Evolutionary conservation across 2,888 invertebrate species (phyloP).

Genomic region (Andricus quercusramuli): DNA sequence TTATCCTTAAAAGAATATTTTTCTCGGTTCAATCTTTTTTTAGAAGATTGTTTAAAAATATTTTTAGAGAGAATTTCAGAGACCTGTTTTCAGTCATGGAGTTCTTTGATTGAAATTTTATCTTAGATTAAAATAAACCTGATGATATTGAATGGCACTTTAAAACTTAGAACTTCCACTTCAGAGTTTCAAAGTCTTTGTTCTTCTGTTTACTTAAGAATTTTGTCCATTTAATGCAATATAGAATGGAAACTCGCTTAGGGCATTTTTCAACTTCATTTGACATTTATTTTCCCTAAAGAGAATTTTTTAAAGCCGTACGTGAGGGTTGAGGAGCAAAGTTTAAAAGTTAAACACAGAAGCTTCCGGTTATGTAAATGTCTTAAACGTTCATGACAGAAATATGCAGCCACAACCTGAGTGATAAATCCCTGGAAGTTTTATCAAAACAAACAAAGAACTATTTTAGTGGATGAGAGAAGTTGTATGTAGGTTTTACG

Average conservation of each 20-base stretch:
- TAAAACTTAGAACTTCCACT: not conserved
- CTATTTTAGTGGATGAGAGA: not conserved
- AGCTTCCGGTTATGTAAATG: conserved; percentile 28
- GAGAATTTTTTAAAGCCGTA: not conserved
- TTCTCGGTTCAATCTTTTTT: not conserved
- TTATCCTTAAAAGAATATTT: not conserved
- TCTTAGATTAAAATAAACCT: no score
- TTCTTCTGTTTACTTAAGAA: not conserved
- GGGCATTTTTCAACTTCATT: not conserved
- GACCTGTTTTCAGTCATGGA: not conserved
- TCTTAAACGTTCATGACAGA: conserved; percentile 11
- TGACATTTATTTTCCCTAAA: not conserved
- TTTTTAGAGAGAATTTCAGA: not conserved
- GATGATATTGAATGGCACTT: no score
- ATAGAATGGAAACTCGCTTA: not conserved
- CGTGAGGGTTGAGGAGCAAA: not conserved
- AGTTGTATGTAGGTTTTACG: not conserved
- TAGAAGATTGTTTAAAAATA: not conserved
- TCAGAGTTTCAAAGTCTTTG: not conserved
- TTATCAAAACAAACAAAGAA: not conserved
- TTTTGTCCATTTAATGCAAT: not conserved
- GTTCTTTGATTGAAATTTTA: no score
- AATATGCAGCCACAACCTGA: not conserved
- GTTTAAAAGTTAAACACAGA: conserved; percentile 22
- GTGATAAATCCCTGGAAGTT: conserved; percentile 1